Percentiles rank a stretch among this genome's conserved stretches.
phyloP scores from a whole-genome alignment of 2,888 invertebrate genomes.

The Drosophila tripunctata region DNA sequence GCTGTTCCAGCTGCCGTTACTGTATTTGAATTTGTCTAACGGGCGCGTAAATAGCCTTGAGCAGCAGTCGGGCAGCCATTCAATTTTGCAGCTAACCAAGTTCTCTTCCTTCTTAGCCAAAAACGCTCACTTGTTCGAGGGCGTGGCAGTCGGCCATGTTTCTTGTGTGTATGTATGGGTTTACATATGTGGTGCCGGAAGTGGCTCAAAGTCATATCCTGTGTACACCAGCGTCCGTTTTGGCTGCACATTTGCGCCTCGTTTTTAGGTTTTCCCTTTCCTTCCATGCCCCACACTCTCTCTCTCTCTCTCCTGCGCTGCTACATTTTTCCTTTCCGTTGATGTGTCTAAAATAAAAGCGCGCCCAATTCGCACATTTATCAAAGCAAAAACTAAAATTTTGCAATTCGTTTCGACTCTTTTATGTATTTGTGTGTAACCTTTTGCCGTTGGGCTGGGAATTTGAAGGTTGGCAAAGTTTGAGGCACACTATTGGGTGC shows the following conservation, averaged over 20 bases:
- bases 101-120: background rate
- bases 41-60: conserved; percentile 66
- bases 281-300: background rate
- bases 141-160: conserved; percentile 48
- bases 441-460: background rate
- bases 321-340: background rate
- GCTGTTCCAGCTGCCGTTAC: conserved; percentile 28
- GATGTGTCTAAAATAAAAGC: conserved; percentile 41
- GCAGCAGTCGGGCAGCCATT: conserved; percentile 41
- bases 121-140: conserved; percentile 21
- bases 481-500: conserved; percentile 9
- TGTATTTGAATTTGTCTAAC: conserved; percentile 65
- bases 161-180: conserved; percentile 20
- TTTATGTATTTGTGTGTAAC: background rate
- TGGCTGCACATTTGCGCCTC: conserved; percentile 60
- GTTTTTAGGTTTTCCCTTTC: conserved; percentile 29
- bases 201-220: conserved; percentile 76
- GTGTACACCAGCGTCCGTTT: conserved; percentile 58
- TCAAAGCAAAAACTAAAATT: conserved; percentile 30
- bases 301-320: too few relatives aligned
- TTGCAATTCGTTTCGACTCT: conserved; percentile 10
- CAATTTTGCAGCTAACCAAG: conserved; percentile 28
- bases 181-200: conserved; percentile 51
- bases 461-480: conserved; percentile 21
- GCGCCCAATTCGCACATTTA: conserved; percentile 49